Percentiles rank a stretch among this genome's conserved stretches.
phyloP scores from a whole-genome alignment of 2,113 vertebrate genomes.

The Hippocampus barbouri region DNA sequence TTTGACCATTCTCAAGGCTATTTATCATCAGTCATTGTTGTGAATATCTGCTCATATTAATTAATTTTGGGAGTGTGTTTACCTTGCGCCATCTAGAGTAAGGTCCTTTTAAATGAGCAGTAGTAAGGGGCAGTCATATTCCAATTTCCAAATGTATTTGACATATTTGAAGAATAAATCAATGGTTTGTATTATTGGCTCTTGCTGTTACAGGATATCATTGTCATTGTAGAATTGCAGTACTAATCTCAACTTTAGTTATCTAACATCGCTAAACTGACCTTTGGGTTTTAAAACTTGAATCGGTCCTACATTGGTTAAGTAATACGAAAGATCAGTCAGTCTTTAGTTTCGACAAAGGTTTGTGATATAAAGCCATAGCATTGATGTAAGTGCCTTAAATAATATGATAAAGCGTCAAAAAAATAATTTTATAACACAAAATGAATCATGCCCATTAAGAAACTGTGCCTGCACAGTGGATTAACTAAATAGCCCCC shows the following conservation, averaged over 20 bases:
- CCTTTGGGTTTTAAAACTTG: background rate
- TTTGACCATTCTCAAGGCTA: background rate
- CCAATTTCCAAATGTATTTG: background rate
- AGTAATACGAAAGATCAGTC: background rate
- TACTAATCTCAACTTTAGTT: background rate
- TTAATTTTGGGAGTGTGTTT: slow-evolving; percentile 50
- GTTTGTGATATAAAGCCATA: background rate
- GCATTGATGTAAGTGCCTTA: background rate
- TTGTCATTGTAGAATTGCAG: background rate
- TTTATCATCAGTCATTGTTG: slow-evolving; percentile 6
- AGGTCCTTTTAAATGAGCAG: slow-evolving; percentile 37
- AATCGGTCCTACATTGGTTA: background rate
- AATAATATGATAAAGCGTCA: background rate
- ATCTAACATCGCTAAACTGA: background rate
- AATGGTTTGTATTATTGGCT: background rate
- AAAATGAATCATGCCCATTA: background rate
- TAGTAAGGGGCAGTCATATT: slow-evolving; percentile 26
- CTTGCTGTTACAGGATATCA: background rate
- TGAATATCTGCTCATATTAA: slow-evolving; percentile 46
- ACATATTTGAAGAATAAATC: background rate
- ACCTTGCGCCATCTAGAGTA: slow-evolving; percentile 22
- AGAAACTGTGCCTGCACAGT: background rate
- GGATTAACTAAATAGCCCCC: background rate
- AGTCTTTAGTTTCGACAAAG: background rate
- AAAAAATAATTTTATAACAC: background rate